These are phyloP conservation scores for Celastrina argiolus DNA, from an alignment of 2,888 invertebrate species.

Conservation along the genomic window DNA sequence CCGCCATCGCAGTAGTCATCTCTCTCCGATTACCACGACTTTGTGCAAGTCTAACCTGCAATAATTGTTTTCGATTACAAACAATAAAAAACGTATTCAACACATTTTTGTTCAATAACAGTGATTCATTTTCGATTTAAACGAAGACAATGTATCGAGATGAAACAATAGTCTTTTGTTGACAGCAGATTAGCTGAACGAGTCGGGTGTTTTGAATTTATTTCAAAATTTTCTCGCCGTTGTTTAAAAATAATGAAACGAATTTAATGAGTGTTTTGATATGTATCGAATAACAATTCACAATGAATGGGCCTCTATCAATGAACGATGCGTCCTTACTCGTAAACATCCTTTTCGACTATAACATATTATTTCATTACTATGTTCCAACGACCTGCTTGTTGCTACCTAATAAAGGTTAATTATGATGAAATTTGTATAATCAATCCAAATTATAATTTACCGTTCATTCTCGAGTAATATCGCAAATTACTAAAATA, in stretches of 20 bases:
- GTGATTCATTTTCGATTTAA: constrained; percentile 71
- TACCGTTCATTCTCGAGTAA: neutral
- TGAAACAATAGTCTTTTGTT: constrained; percentile 75
- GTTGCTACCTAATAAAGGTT: neutral
- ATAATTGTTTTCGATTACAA: constrained; percentile 50
- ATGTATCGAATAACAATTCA: neutral
- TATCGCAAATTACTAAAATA: neutral
- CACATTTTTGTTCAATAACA: constrained; percentile 71
- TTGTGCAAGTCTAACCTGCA: constrained; percentile 64
- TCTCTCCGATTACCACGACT: constrained; percentile 60
- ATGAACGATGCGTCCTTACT: neutral
- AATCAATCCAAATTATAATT: neutral
- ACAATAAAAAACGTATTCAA: constrained; percentile 70
- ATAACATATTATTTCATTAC: neutral
- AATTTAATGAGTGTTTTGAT: constrained; percentile 20
- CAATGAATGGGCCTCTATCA: neutral
- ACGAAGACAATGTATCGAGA: constrained; percentile 70
- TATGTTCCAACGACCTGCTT: neutral
- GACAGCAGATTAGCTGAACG: constrained; percentile 75
- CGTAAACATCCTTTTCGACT: neutral
- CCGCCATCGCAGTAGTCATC: constrained; percentile 79
- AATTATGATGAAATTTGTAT: neutral
- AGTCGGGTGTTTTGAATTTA: constrained; percentile 72
- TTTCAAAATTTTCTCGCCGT: constrained; percentile 63
- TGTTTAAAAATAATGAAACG: constrained; percentile 55